Evolutionary conservation across 2,888 invertebrate genomes (phyloP).

Genomic region (Phaedon cochleariae): DNA sequence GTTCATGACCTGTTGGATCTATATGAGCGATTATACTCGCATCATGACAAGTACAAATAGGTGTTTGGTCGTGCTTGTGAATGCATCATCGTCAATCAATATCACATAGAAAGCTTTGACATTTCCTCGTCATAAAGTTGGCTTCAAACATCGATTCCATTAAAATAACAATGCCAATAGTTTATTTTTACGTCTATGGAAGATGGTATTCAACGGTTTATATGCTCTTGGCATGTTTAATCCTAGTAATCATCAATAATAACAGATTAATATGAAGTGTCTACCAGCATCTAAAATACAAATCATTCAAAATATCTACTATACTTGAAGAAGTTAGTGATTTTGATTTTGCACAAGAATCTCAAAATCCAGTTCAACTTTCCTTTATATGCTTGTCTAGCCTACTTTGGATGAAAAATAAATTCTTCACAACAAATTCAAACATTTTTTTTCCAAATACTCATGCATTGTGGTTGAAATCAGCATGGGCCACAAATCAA

Average conservation of each 20-base stretch:
- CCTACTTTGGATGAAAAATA: no score
- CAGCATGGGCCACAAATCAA: no score
- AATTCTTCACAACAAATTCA: no score
- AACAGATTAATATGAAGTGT: no score
- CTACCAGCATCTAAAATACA: no score
- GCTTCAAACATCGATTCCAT: not conserved
- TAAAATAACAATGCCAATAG: not conserved
- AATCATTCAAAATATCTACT: no score
- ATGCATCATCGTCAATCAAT: not conserved
- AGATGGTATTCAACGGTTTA: not conserved
- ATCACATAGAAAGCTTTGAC: not conserved
- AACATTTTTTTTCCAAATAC: no score
- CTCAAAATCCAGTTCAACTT: no score
- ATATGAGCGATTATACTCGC: not conserved
- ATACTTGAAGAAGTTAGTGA: no score
- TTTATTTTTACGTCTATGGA: not conserved
- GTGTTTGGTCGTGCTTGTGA: not conserved
- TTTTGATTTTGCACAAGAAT: no score
- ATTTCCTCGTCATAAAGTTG: conserved; percentile 1
- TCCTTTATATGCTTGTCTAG: no score
- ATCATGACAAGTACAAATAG: not conserved
- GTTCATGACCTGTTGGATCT: not conserved
- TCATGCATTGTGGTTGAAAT: no score
- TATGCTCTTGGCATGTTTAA: not conserved
- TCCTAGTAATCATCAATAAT: not conserved